Evolutionary conservation across 2,797 vertebrate genomes (phyloP), one percentile per base, ranked within the genome.

Genomic region (Crenichthys baileyi): DNA sequence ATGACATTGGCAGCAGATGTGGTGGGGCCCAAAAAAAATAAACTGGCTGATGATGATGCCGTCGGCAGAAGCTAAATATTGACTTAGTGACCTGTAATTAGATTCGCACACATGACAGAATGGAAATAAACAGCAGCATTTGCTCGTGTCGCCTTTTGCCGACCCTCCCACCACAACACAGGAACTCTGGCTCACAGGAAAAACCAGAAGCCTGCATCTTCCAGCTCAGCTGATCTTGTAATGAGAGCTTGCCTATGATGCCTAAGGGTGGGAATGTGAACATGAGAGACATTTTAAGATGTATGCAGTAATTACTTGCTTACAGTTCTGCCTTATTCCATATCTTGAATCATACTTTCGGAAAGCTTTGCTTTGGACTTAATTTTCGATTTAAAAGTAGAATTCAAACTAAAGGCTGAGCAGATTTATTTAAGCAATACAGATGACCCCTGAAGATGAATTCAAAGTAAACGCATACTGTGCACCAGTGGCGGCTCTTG

Each of bases 1-100:
- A 89, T 80, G 90, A 91, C 94, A 91, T 92, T 94, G 95, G 93
- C 93, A 94, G 91, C 94, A 94, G 91, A 94, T 94, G 95, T 94
- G 89, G 88, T 76, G 73, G 81, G 87, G 86, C 91, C 84, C 89
- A 92, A 88, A 91, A 86, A 93, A 95, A 96, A 95, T 95, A 95
- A 95, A 95, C 95, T 87, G 83, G 81, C 87, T 86, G 76, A 87
- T 77, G 91, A 92, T 80, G 93, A 91, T 93, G 92, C 92, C 78
- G 89, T 95, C 95, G 92, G 84, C 95, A 95, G 93, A 95, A 94
- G 94, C 92, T 95, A 96, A 96, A 96, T 95, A 96, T 95, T 95
- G 94, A 95, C 95, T 95, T 95, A 94, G 94, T 86, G 93, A 95
- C 94, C 95, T 95, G 94, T 96, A 96, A 96, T 96, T 95, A 96